Evolutionary conservation across 2,888 invertebrate species (phyloP).

Genomic region (Actias luna): DNA sequence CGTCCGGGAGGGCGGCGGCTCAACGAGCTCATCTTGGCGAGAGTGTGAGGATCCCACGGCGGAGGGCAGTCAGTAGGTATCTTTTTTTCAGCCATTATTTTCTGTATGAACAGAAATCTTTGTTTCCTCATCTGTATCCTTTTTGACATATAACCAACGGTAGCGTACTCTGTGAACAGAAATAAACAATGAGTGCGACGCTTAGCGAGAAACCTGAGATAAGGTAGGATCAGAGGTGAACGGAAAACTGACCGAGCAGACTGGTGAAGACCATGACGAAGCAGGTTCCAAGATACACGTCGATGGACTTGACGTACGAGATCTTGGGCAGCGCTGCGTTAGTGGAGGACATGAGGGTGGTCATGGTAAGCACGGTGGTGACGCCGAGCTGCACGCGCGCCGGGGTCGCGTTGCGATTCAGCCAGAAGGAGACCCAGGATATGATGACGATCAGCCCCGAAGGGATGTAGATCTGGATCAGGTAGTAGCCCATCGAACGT

Average conservation of each 20-base stretch:
- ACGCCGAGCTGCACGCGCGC: constrained; percentile 95
- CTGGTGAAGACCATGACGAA: constrained; percentile 99
- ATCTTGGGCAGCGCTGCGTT: constrained; percentile 97
- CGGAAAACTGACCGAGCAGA: constrained; percentile 86
- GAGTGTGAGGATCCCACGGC: constrained; percentile 83
- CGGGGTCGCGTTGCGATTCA: constrained; percentile 95
- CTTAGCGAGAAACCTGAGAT: not conserved
- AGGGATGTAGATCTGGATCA: constrained; percentile 98
- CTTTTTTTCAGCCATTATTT: constrained; percentile 94
- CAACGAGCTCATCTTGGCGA: constrained; percentile 87
- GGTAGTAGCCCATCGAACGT: constrained; percentile 97
- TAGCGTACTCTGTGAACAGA: constrained; percentile 91
- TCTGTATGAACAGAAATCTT: constrained; percentile 91
- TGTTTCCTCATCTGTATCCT: constrained; percentile 96
- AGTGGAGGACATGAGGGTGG: constrained; percentile 96
- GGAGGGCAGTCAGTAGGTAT: constrained; percentile 87
- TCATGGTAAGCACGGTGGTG: constrained; percentile 97
- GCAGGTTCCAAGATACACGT: constrained; percentile 96
- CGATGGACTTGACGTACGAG: constrained; percentile 97
- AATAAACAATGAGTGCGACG: not conserved
- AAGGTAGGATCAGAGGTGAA: not conserved
- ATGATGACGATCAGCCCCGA: constrained; percentile 97
- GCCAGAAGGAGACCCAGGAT: constrained; percentile 97
- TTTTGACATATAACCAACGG: constrained; percentile 97
- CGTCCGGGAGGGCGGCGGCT: constrained; percentile 65